Base-by-base conservation (phyloP, 2,797 vertebrate species). In the Lerista edwardsae region DNA sequence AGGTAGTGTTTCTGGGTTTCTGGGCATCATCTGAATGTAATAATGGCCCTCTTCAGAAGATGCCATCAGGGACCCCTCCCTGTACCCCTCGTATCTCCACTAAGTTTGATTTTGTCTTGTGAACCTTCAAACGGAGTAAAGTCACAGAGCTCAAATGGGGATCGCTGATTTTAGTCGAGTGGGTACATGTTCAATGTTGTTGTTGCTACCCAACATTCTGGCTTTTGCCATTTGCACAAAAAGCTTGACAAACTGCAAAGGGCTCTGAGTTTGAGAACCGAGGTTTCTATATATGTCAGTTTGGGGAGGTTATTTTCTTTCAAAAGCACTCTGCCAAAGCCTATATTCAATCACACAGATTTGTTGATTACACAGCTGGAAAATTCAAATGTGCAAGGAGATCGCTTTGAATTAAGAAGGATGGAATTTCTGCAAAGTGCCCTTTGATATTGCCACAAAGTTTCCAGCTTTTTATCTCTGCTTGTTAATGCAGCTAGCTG, bases 341-440 rank as follows among this genome's bases (percentile, higher is more conserved):
- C 76, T 25, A 34, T 11, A 14, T 39, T 64, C 82, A 62, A 51
- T 51, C 15, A 67, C 25, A 15, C 29, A 41, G 29, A 23, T 84
- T 64, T 65, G 73, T 77, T 80, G 55, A 59, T 72, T 76, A 83
- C 77, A 65, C 47, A 72, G 31, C 65, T 80, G 82, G 79, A 76
- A 80, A 76, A 59, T 61, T 34, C 62, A 74, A 83, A 71, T 31
- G 59, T 80, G 27, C 62, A 51, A 84, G 34, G 51, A 80, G 21
- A 31, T 64, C 27, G 62, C 41, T 75, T 77, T 87, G 72, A 83
- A 80, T 75, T 80, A 75, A 57, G 78, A 84, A 74, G 44, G 67
- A 62, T 21, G 29, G 65, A 41, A 39, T 55, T 86, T 86, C 80
- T 78, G 59, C 75, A 64, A 78, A 82, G 74, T 57, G 57, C 79